Percentiles rank a stretch among this genome's conserved stretches.
Conservation (phyloP, 2,888 invertebrate genomes). For the Pycnomerus fuliginosus region DNA sequence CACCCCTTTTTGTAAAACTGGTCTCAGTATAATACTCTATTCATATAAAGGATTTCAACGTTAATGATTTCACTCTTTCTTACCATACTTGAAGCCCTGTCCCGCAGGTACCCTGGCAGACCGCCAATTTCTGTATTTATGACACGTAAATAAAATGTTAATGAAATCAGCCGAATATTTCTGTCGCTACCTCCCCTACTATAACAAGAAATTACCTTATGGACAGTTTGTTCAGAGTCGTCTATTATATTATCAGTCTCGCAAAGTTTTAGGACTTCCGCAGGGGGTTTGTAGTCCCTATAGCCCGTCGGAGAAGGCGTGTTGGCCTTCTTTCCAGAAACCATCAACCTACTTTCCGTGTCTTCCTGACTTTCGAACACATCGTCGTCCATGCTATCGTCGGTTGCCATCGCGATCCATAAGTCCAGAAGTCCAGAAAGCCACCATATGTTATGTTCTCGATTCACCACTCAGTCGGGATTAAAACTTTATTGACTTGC, state of each 20-base stretch:
- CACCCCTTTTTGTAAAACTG: too few relatives aligned
- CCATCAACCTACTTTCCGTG: constrained; percentile 34
- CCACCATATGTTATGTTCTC: not conserved
- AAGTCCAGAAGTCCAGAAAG: not conserved
- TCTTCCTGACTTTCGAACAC: constrained; percentile 70
- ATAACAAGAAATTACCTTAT: constrained; percentile 57
- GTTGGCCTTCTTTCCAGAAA: constrained; percentile 43
- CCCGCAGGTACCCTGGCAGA: too few relatives aligned
- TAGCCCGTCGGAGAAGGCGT: constrained; percentile 79
- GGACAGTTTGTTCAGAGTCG: constrained; percentile 62
- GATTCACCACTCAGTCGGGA: not conserved
- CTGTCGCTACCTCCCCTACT: too few relatives aligned
- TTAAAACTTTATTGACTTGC: not conserved
- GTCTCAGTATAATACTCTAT: not conserved
- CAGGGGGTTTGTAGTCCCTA: constrained; percentile 74
- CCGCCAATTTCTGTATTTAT: too few relatives aligned
- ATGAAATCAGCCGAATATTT: too few relatives aligned
- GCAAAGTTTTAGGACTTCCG: constrained; percentile 63
- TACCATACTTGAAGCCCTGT: too few relatives aligned
- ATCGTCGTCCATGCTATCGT: constrained; percentile 82
- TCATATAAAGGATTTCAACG: too few relatives aligned
- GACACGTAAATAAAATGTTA: too few relatives aligned
- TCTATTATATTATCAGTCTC: constrained; percentile 53
- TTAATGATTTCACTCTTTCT: too few relatives aligned
- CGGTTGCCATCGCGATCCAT: constrained; percentile 38